Evolutionary conservation across 2,797 vertebrate genomes (phyloP), one percentile per base, ranked within the genome.

Genomic region (Apogon hyalosoma): DNA sequence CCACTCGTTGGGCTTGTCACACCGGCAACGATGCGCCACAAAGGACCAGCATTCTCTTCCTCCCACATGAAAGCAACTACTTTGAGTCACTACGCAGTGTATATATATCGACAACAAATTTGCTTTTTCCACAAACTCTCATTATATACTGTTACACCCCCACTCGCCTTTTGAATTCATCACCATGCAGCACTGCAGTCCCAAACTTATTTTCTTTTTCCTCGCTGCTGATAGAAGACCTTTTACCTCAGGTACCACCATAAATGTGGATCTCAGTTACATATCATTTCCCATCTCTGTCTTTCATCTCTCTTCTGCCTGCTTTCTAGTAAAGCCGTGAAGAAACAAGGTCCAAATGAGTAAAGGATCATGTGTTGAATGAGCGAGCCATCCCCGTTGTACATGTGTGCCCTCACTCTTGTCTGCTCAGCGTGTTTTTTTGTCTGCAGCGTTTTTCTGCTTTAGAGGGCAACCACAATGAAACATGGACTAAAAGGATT

Each of bases 1-100:
- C 81, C 74, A 86, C 86, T 64, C 82, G 58, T 54, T 78, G 77
- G 70, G 75, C 74, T 84, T 73, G 70, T 83, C 83, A 77, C 69
- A 65, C 65, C 60, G 62, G 46, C 70, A 75, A 65, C 61, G 51
- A 69, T 69, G 74, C 79, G 62, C 72, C 70, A 83, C 69, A 84
- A 83, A 87, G 68, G 53, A 75, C 52, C 68, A 65, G 63, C 67
- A 66, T 82, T 82, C 53, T 70, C 38, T 43, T 69, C 78, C 73
- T 60, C 85, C 82, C 75, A 83, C 88, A 63, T 70, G 18, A 69
- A 63, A 67, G 62, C 68, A 49, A 62, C 71, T 65, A 60, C 61
- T 69, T 56, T 77, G 61, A 85, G 62, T 79, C 63, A 53, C 57
- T 41, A 48, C 31, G 18, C 24, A 28, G 24, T 15, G 49, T 54